Conservation (phyloP, 2,113 vertebrate species). For the Istiophorus platypterus region DNA sequence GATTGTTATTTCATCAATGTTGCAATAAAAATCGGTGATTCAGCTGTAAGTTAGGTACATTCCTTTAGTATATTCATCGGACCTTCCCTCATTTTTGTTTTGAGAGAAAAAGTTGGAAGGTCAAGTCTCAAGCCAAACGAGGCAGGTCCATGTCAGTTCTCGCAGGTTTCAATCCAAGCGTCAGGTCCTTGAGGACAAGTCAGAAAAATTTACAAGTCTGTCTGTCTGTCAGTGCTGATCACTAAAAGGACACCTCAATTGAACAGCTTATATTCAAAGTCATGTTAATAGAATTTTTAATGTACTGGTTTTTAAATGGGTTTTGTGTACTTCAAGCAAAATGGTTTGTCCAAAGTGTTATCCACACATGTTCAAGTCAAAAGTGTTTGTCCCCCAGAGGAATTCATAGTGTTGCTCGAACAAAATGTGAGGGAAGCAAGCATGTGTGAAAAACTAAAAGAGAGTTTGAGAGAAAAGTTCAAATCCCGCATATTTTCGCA, state of each 20-base stretch:
- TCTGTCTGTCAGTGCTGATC: not conserved
- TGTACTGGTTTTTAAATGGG: not conserved
- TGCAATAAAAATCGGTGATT: not conserved
- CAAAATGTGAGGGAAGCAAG: not conserved
- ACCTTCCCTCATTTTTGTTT: no score
- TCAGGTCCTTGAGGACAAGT: not conserved
- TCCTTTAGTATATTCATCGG: no score
- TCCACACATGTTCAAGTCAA: not conserved
- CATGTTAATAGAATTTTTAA: not conserved
- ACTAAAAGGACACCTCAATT: not conserved
- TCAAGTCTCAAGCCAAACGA: not conserved
- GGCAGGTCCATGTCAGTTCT: not conserved
- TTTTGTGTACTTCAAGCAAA: not conserved
- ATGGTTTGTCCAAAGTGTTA: not conserved
- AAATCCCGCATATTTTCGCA: not conserved
- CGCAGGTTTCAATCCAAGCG: not conserved
- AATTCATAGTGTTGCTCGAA: not conserved
- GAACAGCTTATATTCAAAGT: not conserved
- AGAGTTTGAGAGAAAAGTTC: not conserved
- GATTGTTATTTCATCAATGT: not conserved
- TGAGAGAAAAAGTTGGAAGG: not conserved
- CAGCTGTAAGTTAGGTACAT: not conserved
- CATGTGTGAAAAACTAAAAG: not conserved
- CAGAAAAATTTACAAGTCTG: no score
- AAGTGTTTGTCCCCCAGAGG: not conserved